Percentiles rank a stretch among this genome's conserved stretches.
phyloP scores from a whole-genome alignment of 2,888 invertebrate species.

The Cantharis rustica region DNA sequence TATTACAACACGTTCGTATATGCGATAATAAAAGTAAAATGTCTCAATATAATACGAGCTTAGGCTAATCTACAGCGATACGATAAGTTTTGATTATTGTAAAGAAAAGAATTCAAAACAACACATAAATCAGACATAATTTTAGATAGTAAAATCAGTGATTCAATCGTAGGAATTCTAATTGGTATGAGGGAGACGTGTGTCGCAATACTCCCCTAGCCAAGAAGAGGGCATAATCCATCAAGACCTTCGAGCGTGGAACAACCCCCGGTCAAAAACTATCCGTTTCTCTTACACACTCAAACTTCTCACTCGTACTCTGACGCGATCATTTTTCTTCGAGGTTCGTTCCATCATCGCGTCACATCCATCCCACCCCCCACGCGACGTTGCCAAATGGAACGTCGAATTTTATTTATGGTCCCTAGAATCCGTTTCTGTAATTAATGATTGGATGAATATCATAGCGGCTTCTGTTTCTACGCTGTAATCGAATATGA shows the following conservation, averaged over 20 bases:
- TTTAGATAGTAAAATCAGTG: conserved; percentile 49
- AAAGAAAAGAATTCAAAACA: conserved; percentile 39
- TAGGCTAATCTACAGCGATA: not conserved
- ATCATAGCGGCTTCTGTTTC: conserved; percentile 51
- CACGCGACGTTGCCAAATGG: conserved; percentile 60
- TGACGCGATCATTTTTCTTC: conserved; percentile 75
- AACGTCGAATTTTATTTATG: conserved; percentile 60
- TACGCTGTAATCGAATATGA: conserved; percentile 43
- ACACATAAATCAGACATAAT: conserved; percentile 43
- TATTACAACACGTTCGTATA: not conserved
- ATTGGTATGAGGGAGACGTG: conserved; percentile 53
- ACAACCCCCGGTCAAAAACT: conserved; percentile 63
- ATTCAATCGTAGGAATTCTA: conserved; percentile 57
- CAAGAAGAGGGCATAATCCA: conserved; percentile 57
- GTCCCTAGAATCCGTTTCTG: conserved; percentile 56
- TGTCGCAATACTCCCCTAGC: conserved; percentile 57
- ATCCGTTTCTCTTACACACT: conserved; percentile 65
- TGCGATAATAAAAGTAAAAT: conserved; percentile 4
- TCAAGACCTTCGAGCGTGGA: conserved; percentile 53
- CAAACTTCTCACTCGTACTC: conserved; percentile 55
- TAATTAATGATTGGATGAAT: conserved; percentile 57
- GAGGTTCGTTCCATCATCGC: conserved; percentile 75
- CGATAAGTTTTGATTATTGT: not conserved
- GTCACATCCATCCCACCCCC: conserved; percentile 69
- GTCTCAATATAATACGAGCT: conserved; percentile 11